phyloP scores from a whole-genome alignment of 2,113 vertebrate species.

The Promerops cafer region DNA sequence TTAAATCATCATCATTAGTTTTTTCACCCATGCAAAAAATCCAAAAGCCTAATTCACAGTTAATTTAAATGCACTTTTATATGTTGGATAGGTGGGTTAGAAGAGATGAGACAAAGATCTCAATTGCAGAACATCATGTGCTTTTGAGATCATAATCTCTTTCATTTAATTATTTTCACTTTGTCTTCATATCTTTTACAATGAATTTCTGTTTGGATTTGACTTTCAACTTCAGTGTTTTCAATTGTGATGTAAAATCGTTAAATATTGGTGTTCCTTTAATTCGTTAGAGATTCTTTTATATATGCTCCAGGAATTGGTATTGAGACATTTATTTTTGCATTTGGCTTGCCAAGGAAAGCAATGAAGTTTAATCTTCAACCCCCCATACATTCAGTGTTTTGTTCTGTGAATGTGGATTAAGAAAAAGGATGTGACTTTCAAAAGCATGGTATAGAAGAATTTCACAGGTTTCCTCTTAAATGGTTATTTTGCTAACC shows the following conservation, averaged over 20 bases:
- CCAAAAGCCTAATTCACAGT: not conserved
- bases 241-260: not conserved
- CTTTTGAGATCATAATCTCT: not conserved
- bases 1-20: not conserved
- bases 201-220: not conserved
- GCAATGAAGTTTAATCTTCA: not conserved
- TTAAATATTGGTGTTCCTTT: constrained; percentile 27
- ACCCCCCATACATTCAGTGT: not conserved
- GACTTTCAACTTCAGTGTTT: constrained; percentile 6
- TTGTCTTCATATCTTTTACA: not conserved
- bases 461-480: constrained; percentile 18
- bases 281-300: constrained; percentile 11
- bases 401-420: not conserved
- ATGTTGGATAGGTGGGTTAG: not conserved
- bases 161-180: constrained; percentile 1
- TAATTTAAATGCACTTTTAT: not conserved
- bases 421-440: not conserved
- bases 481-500: not conserved
- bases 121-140: not conserved
- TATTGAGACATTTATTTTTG: constrained; percentile 20
- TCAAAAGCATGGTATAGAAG: not conserved
- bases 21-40: not conserved
- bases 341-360: constrained; percentile 30
- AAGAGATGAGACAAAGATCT: not conserved
- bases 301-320: not conserved